Conservation (phyloP, 2,888 invertebrate species). For the Agrochola litura region DNA sequence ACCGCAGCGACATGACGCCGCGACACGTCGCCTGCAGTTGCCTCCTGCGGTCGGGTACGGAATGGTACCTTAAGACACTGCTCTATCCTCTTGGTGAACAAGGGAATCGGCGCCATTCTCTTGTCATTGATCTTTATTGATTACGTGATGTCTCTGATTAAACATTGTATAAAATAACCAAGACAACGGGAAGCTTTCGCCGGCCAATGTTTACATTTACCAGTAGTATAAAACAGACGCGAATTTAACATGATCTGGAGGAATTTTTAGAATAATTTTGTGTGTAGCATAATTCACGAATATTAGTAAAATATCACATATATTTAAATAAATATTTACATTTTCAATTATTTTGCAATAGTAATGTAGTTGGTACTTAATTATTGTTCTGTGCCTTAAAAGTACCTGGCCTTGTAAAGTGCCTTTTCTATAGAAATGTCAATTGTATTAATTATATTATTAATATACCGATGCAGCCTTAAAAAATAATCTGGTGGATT, state of each 20-base stretch:
- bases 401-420: slow-evolving; percentile 76
- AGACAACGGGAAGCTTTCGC: slow-evolving; percentile 16
- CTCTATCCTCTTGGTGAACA: background rate
- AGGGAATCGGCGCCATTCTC: background rate
- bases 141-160: background rate
- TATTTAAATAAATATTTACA: slow-evolving; percentile 51
- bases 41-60: no score
- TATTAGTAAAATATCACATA: slow-evolving; percentile 64
- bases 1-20: no score
- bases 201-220: slow-evolving; percentile 42
- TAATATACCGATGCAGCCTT: slow-evolving; percentile 46
- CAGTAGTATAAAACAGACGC: slow-evolving; percentile 41
- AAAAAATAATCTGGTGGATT: slow-evolving; percentile 28
- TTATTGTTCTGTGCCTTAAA: slow-evolving; percentile 76
- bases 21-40: no score
- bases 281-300: slow-evolving; percentile 68
- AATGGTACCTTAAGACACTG: background rate
- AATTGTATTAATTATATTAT: slow-evolving; percentile 58
- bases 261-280: slow-evolving; percentile 69
- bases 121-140: slow-evolving; percentile 9
- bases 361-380: slow-evolving; percentile 62
- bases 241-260: slow-evolving; percentile 71
- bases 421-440: slow-evolving; percentile 71
- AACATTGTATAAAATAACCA: background rate
- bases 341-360: slow-evolving; percentile 72